phyloP scores from a whole-genome alignment of 2,113 vertebrate genomes.

The Gadus chalcogrammus region DNA sequence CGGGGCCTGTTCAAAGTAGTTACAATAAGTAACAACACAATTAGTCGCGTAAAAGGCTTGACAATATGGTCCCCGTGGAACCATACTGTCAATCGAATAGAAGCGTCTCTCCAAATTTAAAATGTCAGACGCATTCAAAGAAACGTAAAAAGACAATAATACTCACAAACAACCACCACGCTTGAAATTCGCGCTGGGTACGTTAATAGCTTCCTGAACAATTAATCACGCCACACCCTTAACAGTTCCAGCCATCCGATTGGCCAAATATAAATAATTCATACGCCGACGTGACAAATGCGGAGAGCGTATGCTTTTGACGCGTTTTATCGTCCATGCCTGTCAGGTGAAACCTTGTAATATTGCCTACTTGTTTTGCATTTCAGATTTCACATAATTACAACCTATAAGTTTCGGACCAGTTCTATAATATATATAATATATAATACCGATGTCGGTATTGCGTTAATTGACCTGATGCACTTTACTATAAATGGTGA shows the following conservation, averaged over 20 bases:
- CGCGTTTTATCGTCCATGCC: too few species aligned
- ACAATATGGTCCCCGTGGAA: neutral
- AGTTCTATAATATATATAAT: too few species aligned
- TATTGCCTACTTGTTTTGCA: too few species aligned
- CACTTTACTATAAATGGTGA: too few species aligned
- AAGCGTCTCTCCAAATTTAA: neutral
- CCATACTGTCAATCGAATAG: neutral
- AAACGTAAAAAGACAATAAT: neutral
- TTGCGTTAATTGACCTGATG: too few species aligned
- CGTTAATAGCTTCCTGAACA: conserved; percentile 56
- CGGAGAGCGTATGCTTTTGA: too few species aligned
- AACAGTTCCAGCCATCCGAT: conserved; percentile 22
- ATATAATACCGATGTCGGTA: too few species aligned
- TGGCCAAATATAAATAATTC: conserved; percentile 21
- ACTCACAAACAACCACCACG: conserved; percentile 49
- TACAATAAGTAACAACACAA: neutral
- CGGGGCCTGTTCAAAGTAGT: conserved; percentile 7
- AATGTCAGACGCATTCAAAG: neutral
- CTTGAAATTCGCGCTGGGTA: conserved; percentile 38
- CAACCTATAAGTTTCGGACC: too few species aligned
- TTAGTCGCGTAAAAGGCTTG: neutral
- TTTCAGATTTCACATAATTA: too few species aligned
- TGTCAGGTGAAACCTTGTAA: too few species aligned
- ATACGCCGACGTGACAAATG: too few species aligned
- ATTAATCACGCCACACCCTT: conserved; percentile 32